These are phyloP conservation scores for Hoplias malabaricus DNA, from an alignment of 2,113 vertebrate species.

Conservation along the genomic window DNA sequence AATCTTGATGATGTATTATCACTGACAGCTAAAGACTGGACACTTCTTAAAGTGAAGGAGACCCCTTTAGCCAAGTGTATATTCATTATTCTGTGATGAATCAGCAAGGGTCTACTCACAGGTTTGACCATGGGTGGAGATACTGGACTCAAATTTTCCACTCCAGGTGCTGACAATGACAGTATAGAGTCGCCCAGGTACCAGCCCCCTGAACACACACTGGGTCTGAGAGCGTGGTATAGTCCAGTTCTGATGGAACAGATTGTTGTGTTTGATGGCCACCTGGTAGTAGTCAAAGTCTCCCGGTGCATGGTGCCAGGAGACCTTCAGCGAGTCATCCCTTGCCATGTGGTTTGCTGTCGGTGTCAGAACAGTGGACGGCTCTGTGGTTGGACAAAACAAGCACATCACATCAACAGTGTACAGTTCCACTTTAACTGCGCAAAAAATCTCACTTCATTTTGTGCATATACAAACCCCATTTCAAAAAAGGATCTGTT, in stretches of 20 bases:
- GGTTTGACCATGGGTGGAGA: slow-evolving; percentile 85
- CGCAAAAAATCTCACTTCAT: too few species aligned
- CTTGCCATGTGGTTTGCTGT: slow-evolving; percentile 87
- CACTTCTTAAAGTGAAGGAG: too few species aligned
- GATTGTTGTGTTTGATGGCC: slow-evolving; percentile 89
- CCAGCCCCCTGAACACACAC: slow-evolving; percentile 83
- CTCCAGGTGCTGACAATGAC: slow-evolving; percentile 88
- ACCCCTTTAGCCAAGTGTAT: neutral
- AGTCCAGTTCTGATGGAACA: slow-evolving; percentile 81
- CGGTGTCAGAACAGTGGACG: slow-evolving; percentile 83
- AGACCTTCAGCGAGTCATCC: slow-evolving; percentile 90
- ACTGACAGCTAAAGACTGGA: too few species aligned
- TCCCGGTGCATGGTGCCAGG: slow-evolving; percentile 87
- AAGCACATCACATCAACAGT: neutral
- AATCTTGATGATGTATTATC: too few species aligned
- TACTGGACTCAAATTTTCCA: slow-evolving; percentile 83
- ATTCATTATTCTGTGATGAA: neutral
- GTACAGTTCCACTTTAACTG: too few species aligned
- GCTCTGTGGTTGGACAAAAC: slow-evolving; percentile 74
- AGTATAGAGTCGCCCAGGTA: slow-evolving; percentile 90
- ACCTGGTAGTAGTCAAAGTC: slow-evolving; percentile 92
- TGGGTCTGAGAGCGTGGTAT: slow-evolving; percentile 81
- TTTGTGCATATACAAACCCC: too few species aligned
- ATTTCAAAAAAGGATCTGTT: too few species aligned
- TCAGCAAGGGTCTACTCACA: slow-evolving; percentile 72